Base-by-base conservation (phyloP, 1,140 invertebrate genomes). In the Macrotrachela quadricornifera region DNA sequence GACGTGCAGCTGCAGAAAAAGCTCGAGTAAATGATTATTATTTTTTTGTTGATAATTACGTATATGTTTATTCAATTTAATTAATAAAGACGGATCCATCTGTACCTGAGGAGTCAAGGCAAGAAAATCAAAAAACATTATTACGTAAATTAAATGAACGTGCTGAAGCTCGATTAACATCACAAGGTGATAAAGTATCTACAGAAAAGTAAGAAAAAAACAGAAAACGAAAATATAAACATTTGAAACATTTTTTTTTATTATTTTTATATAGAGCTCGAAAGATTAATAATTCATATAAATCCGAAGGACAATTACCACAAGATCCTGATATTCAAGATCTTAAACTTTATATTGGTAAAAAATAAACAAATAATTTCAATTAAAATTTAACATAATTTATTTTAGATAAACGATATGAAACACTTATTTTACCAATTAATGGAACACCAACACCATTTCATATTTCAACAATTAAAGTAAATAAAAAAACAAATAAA, bases 391-490 rank as follows among this genome's bases (percentile, higher is more conserved):
- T 17, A 40, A 30, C 2, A 8, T 30, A 8, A 30, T 4, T 55
- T 51, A 49, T 3, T 77, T 56, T 68, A 83, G 86, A 96, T 72
- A 82, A 83, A 62, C 91, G 90, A 70, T 92, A 92, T 66, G 90
- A 97, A 72, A 94, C 88, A 12, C 80, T 99, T 13, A 92, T 99
- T 55, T 68, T 97, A 55, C 92, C 92, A 0, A 78, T 97, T 59
- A 94, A 88, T 73, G 91, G 91, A 49, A 75, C 88, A 44, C 82
- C 88, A 10, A 85, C 91, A 57, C 91, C 92, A 52, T 97, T 94
- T 68, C 92, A 99, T 65, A 97, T 97, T 67, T 90, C 88, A 0
- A 96, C 86, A 4, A 88, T 97, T 47, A 97, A 99, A 61, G 69
- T 71, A 60, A 57, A 57, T 50, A 36, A 17, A 45, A n/a, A 1